A percentile compares a stretch with the other conserved stretches of the same genome.
Evolutionary conservation across 2,888 invertebrate species (phyloP).

Genomic region (Malthinus seriepunctatus): DNA sequence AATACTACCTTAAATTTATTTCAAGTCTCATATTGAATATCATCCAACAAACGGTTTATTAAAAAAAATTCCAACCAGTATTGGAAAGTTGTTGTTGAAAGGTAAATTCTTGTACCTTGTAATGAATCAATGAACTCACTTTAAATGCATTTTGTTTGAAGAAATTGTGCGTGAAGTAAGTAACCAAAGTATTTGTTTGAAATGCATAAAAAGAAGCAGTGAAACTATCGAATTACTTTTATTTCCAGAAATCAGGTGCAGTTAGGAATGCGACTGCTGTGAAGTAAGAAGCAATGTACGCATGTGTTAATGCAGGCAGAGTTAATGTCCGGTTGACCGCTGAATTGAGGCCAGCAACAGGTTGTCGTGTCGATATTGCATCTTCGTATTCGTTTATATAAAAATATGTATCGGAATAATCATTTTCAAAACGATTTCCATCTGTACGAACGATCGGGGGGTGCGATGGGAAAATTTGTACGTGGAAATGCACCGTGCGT

Average conservation of each 20-base stretch:
- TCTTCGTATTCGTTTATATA: conserved; percentile 3
- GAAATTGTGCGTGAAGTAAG: background rate
- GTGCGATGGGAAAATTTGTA: background rate
- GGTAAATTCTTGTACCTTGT: conserved; percentile 1
- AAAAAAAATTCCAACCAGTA: conserved; percentile 2
- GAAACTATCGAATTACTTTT: conserved; percentile 9
- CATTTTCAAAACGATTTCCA: background rate
- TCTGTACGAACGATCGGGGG: background rate
- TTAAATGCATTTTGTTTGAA: background rate
- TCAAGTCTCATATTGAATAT: conserved; percentile 3
- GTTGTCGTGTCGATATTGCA: conserved; percentile 25
- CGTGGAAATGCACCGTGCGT: no score
- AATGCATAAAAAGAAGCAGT: conserved; percentile 2
- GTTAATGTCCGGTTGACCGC: conserved; percentile 39
- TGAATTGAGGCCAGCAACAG: conserved; percentile 34
- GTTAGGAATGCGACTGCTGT: conserved; percentile 38
- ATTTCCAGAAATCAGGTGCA: conserved; percentile 37
- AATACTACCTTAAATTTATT: background rate
- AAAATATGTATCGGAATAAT: background rate
- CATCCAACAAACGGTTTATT: background rate
- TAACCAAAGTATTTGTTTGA: background rate
- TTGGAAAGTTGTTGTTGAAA: conserved; percentile 6
- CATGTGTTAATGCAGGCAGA: conserved; percentile 32
- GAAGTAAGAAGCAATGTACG: conserved; percentile 22
- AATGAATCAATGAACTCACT: conserved; percentile 2